phyloP scores from a whole-genome alignment of 1,140 invertebrate species.

The Penaeus indicus region DNA sequence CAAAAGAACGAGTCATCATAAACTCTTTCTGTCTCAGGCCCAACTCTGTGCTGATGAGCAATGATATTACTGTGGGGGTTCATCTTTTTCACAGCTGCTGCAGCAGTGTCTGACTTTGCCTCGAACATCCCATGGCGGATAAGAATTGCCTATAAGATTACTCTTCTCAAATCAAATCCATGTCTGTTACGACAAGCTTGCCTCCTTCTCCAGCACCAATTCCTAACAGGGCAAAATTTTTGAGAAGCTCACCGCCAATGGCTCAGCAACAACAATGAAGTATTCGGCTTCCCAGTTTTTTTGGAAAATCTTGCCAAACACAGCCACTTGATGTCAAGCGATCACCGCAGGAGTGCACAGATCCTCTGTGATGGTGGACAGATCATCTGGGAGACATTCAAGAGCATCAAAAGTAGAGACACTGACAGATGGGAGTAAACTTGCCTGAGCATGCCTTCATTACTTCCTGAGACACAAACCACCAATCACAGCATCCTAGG shows the following conservation, averaged over 20 bases:
- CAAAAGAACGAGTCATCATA: conserved; percentile 98
- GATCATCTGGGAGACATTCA: conserved; percentile 88
- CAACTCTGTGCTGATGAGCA: conserved; percentile 93
- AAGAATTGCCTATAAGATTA: conserved; percentile 98
- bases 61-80: conserved; percentile 90
- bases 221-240: conserved; percentile 99
- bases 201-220: conserved; percentile 83
- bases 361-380: conserved; percentile 77
- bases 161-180: conserved; percentile 99
- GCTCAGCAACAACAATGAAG: conserved; percentile 94
- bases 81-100: conserved; percentile 87
- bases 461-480: conserved; percentile 77
- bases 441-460: conserved; percentile 99
- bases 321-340: conserved; percentile 89
- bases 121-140: conserved; percentile 95
- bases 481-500: conserved; percentile 91
- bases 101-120: conserved; percentile 91
- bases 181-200: conserved; percentile 92
- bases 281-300: conserved; percentile 82
- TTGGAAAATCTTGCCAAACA: conserved; percentile 94
- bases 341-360: conserved; percentile 76
- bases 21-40: conserved; percentile 92
- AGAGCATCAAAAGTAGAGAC: conserved; percentile 97
- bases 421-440: conserved; percentile 95
- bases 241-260: conserved; percentile 98